Conservation (phyloP, 2,888 invertebrate genomes). For the Eurytoma adleriae region DNA sequence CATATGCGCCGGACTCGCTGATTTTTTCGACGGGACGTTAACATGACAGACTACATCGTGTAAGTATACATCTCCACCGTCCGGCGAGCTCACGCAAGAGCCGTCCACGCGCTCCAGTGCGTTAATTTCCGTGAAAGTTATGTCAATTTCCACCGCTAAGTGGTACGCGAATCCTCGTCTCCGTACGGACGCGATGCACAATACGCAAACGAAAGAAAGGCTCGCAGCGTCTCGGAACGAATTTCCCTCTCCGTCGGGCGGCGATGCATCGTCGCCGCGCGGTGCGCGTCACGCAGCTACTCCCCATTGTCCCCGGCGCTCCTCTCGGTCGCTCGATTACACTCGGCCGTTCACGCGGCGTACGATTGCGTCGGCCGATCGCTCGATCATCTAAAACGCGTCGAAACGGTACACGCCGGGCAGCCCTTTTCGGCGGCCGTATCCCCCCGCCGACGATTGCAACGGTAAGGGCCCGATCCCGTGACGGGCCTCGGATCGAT, state of each 20-base stretch:
- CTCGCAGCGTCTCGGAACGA: no score
- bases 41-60: conserved; percentile 28
- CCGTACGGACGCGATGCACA: no score
- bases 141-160: conserved; percentile 27
- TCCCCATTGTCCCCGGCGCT: not conserved
- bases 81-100: not conserved
- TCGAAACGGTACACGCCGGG: conserved; percentile 24
- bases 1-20: not conserved
- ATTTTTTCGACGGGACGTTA: conserved; percentile 13
- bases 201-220: no score
- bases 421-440: conserved; percentile 5
- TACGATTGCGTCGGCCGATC: conserved; percentile 7
- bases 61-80: not conserved
- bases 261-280: no score
- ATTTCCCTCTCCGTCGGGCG: no score
- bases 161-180: conserved; percentile 15
- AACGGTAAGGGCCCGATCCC: conserved; percentile 17
- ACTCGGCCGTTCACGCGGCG: not conserved
- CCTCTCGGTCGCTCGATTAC: no score
- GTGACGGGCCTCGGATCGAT: not conserved
- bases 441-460: conserved; percentile 24
- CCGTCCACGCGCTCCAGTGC: not conserved
- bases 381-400: conserved; percentile 19
- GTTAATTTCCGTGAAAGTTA: conserved; percentile 53
- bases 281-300: not conserved